Conservation (phyloP, 2,797 vertebrate species). For the Trichosurus vulpecula region DNA sequence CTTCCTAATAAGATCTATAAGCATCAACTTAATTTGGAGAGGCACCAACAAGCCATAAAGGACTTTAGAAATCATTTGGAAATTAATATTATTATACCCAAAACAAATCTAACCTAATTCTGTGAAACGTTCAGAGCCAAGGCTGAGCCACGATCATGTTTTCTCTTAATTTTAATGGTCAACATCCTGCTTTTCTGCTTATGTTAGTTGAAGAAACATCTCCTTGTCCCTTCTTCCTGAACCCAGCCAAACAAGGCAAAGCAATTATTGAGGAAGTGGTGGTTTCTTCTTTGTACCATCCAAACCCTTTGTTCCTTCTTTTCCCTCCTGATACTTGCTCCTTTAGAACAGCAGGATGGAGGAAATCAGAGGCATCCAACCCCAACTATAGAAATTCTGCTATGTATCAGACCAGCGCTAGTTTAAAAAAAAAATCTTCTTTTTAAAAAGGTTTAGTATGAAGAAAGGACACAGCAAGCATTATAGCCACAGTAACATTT, state of each 20-base stretch:
- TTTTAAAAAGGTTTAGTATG: background rate
- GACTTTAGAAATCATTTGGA: background rate
- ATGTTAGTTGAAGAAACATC: background rate
- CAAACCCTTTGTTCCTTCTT: background rate
- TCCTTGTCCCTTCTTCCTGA: background rate
- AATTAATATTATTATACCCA: background rate
- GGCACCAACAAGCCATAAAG: rapidly evolving
- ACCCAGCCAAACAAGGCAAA: background rate
- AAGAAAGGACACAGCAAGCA: background rate
- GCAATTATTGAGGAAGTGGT: background rate
- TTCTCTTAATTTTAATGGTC: background rate
- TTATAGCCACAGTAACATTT: background rate
- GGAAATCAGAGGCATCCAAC: background rate
- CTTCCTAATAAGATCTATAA: background rate
- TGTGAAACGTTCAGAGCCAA: background rate
- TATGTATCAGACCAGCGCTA: background rate
- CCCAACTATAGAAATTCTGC: background rate
- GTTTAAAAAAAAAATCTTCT: background rate
- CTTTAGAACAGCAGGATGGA: background rate
- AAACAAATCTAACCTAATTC: too few species aligned
- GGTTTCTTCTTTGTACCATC: background rate
- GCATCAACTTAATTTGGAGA: background rate
- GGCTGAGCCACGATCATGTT: background rate
- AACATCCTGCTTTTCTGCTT: background rate
- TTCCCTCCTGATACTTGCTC: background rate